Base-by-base conservation (phyloP, 2,113 vertebrate species). In the Illadopsis cleaveri region DNA sequence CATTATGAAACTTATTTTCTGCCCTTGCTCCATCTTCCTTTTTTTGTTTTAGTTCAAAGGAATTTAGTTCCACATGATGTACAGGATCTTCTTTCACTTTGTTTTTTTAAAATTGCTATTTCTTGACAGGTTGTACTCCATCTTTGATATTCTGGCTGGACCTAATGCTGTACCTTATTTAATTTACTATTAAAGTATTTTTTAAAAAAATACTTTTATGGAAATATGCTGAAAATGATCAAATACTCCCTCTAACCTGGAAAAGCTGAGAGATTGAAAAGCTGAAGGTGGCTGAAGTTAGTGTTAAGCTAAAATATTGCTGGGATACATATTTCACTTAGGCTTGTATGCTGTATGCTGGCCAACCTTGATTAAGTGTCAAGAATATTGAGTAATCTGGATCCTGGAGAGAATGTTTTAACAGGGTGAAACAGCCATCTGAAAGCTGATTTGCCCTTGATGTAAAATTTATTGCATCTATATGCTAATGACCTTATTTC, bases 351-450 rank as follows among this genome's bases (percentile, higher is more conserved):
- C 42, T 60, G 65, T 93, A 57, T 91, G 68, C 82, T 96, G 93
- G 75, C 70, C 94, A 96, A 80, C 78, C 94, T 97, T 97, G 96
- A 97, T 97, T 96, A 97, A 94, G 83, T 96, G 96, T 97, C 96
- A 97, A 91, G 70, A 92, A 92, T 97, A 93, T 70, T 96, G 96
- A 96, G 68, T 91, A 96, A 97, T 96, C 93, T 96, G 78, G 68
- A 94, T 96, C 82, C 86, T 72, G 80, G 56, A 56, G 62, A 94
- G 95, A 81, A 95, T 94, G 88, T 94, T 96, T 96, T 87, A 95
- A 87, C 73, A 85, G 82, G 35, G 24, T 91, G 94, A 87, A 93
- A 85, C 47, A 82, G 60, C 77, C 53, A 81, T 71, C 73, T 75
- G 77, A 95, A 96, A 95, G 27, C 77, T 95, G 92, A 95, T 96